Evolutionary conservation across 1,140 invertebrate genomes (phyloP).

Genomic region (Sitophilus oryzae): DNA sequence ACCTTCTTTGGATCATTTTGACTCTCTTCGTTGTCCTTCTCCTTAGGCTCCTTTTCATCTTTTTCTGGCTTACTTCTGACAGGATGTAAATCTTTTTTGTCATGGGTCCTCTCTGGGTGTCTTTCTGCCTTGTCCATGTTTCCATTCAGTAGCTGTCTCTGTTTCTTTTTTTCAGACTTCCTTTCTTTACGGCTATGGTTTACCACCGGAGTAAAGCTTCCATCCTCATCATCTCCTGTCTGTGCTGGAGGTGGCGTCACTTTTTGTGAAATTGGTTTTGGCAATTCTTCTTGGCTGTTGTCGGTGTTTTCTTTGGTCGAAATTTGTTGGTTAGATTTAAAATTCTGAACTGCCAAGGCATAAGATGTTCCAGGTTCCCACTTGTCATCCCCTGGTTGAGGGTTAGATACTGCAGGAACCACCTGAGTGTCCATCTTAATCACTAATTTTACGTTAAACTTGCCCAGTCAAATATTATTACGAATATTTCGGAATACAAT

Average conservation of each 20-base stretch:
- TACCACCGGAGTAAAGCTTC: constrained; percentile 47
- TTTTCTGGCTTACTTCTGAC: constrained; percentile 16
- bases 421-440: constrained; percentile 34
- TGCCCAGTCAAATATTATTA: constrained; percentile 21
- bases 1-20: constrained; percentile 47
- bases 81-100: constrained; percentile 26
- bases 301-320: constrained; percentile 24
- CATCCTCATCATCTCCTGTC: constrained; percentile 43
- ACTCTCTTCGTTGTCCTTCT: constrained; percentile 32
- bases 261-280: constrained; percentile 5
- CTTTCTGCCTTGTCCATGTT: constrained; percentile 23
- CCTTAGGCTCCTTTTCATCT: constrained; percentile 23
- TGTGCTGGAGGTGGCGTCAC: constrained; percentile 20
- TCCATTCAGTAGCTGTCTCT: constrained; percentile 29
- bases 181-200: constrained; percentile 48
- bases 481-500: constrained; percentile 27
- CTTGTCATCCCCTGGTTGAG: constrained; percentile 22
- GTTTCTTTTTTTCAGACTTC: constrained; percentile 41
- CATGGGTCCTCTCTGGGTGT: constrained; percentile 17
- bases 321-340: constrained; percentile 27
- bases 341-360: constrained; percentile 41
- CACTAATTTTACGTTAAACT: constrained; percentile 12
- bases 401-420: constrained; percentile 22
- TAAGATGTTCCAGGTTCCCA: constrained; percentile 34
- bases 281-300: constrained; percentile 18